These are phyloP conservation scores for Metallyticus violacea DNA, from an alignment of 2,888 invertebrate species.

Conservation along the genomic window DNA sequence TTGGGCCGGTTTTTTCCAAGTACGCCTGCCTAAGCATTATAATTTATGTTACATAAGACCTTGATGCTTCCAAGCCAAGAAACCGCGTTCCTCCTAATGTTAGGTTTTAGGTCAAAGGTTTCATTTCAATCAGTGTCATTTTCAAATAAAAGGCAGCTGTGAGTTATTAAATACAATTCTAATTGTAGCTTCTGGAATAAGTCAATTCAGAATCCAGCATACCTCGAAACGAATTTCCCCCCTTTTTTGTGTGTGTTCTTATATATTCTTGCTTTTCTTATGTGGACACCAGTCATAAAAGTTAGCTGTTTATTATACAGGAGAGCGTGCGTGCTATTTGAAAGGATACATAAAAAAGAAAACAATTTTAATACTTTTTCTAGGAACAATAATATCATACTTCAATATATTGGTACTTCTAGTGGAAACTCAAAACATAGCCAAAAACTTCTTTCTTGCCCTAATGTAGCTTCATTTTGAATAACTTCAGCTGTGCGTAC, in stretches of 20 bases:
- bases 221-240: not conserved
- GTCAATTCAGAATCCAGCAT: not conserved
- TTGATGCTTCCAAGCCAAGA: not conserved
- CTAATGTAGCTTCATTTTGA: no score
- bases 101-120: not conserved
- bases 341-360: not conserved
- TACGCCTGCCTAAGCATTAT: not conserved
- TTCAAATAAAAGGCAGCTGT: not conserved
- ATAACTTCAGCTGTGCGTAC: no score
- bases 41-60: not conserved
- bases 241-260: not conserved
- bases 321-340: not conserved
- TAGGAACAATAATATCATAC: no score
- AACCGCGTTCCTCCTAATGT: not conserved
- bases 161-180: not conserved
- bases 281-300: not conserved
- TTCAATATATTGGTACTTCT: no score
- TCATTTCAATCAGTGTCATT: not conserved
- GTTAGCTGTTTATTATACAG: not conserved
- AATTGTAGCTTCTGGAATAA: slow-evolving; percentile 8
- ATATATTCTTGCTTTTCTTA: not conserved
- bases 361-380: no score
- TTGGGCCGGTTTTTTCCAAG: not conserved
- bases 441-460: no score
- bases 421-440: no score